phyloP scores from a whole-genome alignment of 2,797 vertebrate species.

The Dendrocincla fuliginosa region DNA sequence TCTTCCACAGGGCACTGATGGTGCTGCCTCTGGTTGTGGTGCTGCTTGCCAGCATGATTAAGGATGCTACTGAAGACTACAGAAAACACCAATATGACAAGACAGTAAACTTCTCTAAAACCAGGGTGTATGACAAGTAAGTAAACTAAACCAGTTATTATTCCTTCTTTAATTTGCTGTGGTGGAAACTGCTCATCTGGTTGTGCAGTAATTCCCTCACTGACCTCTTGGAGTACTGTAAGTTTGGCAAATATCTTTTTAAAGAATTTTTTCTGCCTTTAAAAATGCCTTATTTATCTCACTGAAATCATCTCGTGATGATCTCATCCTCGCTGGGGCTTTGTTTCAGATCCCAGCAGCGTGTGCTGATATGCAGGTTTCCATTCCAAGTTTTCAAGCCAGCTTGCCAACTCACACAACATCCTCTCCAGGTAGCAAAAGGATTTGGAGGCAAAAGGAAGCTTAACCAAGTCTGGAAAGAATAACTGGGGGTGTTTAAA shows the following conservation, averaged over 20 bases:
- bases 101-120: constrained; percentile 68
- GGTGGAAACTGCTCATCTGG: neutral
- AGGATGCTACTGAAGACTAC: constrained; percentile 77
- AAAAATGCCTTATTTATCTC: neutral
- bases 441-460: neutral
- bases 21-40: constrained; percentile 75
- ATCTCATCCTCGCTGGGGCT: neutral
- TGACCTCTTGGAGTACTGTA: neutral
- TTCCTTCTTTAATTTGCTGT: neutral
- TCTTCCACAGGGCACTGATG: constrained; percentile 77
- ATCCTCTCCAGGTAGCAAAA: neutral
- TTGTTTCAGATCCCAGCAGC: neutral
- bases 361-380: neutral
- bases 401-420: neutral
- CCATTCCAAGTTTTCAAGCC: neutral
- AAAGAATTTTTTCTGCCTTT: neutral
- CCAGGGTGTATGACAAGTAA: constrained; percentile 74
- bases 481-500: neutral
- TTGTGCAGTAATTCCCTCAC: neutral
- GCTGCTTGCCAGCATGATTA: constrained; percentile 71
- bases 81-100: constrained; percentile 73
- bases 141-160: neutral
- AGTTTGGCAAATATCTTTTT: neutral
- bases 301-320: neutral
- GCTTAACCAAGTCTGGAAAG: neutral